Evolutionary conservation across 2,888 invertebrate species (phyloP).

Genomic region (Latrodectus hesperus): DNA sequence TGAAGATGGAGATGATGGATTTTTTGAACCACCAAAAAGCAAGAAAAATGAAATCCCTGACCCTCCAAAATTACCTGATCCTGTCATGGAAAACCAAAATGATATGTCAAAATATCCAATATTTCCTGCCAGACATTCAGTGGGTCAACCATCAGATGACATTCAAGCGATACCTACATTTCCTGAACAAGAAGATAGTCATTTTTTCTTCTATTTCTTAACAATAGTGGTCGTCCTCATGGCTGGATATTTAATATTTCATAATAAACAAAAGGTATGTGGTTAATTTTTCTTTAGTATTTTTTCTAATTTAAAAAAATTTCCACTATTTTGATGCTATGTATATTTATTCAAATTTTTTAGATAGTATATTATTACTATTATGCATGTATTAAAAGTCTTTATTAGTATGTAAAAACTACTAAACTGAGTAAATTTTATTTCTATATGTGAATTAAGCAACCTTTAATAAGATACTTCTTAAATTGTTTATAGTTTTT

Average conservation of each 20-base stretch:
- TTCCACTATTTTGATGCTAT: too few species aligned
- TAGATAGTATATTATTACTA: too few species aligned
- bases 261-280: conserved; percentile 81
- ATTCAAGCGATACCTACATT: conserved; percentile 24
- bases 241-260: conserved; percentile 79
- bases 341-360: too few species aligned
- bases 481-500: too few species aligned
- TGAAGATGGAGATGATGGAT: conserved; percentile 1
- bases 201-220: conserved; percentile 83
- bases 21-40: conserved; percentile 13
- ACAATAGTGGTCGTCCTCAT: conserved; percentile 80
- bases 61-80: not conserved
- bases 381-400: too few species aligned
- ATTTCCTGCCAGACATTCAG: conserved; percentile 12
- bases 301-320: too few species aligned
- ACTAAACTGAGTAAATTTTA: too few species aligned
- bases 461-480: too few species aligned
- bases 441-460: too few species aligned
- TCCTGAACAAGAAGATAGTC: conserved; percentile 77
- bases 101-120: not conserved
- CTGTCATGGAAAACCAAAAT: not conserved
- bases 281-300: too few species aligned
- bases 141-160: conserved; percentile 1
- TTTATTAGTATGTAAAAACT: too few species aligned
- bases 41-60: conserved; percentile 3